These are phyloP conservation scores for Camelus bactrianus DNA, from an alignment of 2,113 vertebrate genomes.

Conservation along the genomic window DNA sequence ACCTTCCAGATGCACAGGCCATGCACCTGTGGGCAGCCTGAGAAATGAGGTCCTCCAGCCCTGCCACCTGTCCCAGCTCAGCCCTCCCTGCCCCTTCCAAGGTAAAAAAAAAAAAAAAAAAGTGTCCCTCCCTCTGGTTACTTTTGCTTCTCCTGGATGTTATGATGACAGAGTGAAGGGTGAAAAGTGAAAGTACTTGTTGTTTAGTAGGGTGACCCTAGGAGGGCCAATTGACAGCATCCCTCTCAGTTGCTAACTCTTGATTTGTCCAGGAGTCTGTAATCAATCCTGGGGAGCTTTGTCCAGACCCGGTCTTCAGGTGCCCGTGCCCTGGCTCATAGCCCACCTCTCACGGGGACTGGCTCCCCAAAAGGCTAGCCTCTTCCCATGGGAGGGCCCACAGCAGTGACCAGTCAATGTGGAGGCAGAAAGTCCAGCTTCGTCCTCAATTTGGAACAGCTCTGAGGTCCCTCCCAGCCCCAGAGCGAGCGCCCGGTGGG, in stretches of 20 bases:
- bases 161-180: background rate
- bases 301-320: background rate
- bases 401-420: accelerated
- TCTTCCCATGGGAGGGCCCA: background rate
- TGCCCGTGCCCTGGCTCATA: accelerated
- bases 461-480: background rate
- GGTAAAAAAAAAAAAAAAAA: too few relatives aligned
- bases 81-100: too few relatives aligned
- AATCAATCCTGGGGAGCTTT: accelerated
- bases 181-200: background rate
- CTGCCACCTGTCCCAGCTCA: too few relatives aligned
- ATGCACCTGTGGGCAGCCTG: background rate
- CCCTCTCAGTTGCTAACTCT: background rate
- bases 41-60: too few relatives aligned
- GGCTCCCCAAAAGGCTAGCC: background rate
- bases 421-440: background rate
- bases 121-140: background rate
- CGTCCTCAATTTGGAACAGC: accelerated
- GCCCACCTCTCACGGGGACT: background rate
- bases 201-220: too few relatives aligned
- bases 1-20: accelerated
- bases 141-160: background rate
- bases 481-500: accelerated
- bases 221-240: accelerated
- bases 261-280: background rate